Evolutionary conservation across 2,113 vertebrate species (phyloP).

Genomic region (Himantopus leucocephalus): DNA sequence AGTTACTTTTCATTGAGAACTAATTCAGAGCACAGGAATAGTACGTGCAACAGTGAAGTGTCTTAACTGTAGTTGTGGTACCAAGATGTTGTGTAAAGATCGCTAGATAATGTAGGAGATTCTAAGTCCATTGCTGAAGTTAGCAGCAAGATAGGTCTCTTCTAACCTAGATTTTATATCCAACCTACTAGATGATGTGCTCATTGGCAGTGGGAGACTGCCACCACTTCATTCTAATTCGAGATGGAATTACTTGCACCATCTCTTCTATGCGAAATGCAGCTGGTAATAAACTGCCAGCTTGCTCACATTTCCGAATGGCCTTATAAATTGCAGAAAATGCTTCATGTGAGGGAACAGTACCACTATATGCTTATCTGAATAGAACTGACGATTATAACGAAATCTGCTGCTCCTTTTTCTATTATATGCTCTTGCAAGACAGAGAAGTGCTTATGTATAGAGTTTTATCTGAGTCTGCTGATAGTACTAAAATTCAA

Average conservation of each 20-base stretch:
- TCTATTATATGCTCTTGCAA: constrained; percentile 6
- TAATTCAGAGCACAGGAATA: neutral
- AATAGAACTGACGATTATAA: constrained; percentile 43
- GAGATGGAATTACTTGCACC: constrained; percentile 1
- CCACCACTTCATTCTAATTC: neutral
- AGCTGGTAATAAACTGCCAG: constrained; percentile 41
- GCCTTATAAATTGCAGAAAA: constrained; percentile 30
- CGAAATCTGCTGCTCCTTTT: constrained; percentile 35
- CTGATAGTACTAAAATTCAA: constrained; percentile 58
- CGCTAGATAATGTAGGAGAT: neutral
- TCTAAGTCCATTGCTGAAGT: neutral
- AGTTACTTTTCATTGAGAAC: neutral
- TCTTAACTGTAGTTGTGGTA: neutral
- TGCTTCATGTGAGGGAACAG: constrained; percentile 1
- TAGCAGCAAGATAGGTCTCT: neutral
- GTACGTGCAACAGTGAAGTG: neutral
- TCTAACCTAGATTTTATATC: neutral
- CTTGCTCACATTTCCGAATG: constrained; percentile 38
- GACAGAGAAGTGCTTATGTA: constrained; percentile 50
- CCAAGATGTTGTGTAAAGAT: neutral
- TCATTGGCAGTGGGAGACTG: neutral
- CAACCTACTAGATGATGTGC: neutral
- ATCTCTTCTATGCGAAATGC: neutral
- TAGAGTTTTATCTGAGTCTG: constrained; percentile 52
- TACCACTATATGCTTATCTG: neutral